phyloP scores from a whole-genome alignment of 2,888 invertebrate species.

The Acrobeloides nanus region DNA sequence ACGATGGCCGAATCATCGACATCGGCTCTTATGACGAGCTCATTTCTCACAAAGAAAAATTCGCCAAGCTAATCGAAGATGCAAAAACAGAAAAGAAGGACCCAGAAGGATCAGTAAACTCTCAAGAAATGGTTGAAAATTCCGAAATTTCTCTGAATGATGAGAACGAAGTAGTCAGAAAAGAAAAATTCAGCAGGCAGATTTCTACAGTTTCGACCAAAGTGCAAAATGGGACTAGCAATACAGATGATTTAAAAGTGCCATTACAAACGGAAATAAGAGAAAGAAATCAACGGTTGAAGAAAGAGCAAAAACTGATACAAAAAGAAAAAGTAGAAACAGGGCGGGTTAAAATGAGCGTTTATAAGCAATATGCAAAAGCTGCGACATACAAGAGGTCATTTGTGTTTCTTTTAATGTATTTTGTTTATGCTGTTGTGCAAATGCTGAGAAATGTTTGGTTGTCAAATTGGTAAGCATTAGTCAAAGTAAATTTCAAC shows the following conservation, averaged over 20 bases:
- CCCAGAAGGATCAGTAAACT: not conserved
- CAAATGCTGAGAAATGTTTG: constrained; percentile 40
- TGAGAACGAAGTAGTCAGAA: no score
- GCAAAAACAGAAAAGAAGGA: constrained; percentile 15
- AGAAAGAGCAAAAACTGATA: constrained; percentile 62
- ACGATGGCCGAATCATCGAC: constrained; percentile 78
- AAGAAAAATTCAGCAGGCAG: no score
- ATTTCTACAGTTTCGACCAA: no score
- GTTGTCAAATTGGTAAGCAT: constrained; percentile 48
- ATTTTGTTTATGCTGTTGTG: constrained; percentile 27
- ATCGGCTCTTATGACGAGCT: constrained; percentile 80
- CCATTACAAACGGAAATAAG: no score
- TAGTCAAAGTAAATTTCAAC: constrained; percentile 6
- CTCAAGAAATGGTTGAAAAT: no score
- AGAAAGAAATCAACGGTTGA: no score
- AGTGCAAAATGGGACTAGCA: no score
- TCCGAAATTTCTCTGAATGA: no score
- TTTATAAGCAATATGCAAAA: constrained; percentile 79
- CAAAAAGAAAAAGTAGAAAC: constrained; percentile 82
- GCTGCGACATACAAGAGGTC: constrained; percentile 74
- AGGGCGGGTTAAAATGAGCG: constrained; percentile 70
- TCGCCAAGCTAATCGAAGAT: constrained; percentile 58
- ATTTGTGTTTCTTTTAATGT: constrained; percentile 61
- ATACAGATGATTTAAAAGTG: no score
- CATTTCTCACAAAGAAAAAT: constrained; percentile 66